These are phyloP conservation scores for Parnassius mnemosyne DNA, from an alignment of 2,888 invertebrate species.

Conservation along the genomic window DNA sequence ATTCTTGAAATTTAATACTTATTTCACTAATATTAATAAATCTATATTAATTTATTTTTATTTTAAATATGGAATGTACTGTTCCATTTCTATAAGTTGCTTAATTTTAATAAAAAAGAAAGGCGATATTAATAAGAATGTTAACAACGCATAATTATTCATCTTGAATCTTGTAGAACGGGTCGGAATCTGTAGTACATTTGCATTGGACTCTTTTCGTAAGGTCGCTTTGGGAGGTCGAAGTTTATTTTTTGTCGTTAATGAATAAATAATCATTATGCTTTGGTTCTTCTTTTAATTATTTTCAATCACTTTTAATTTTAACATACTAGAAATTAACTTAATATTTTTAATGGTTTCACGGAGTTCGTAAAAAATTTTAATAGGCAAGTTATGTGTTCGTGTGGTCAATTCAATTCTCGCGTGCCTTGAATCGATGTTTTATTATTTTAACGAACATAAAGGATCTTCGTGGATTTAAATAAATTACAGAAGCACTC, in stretches of 20 bases:
- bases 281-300: no score
- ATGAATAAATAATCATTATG: no score
- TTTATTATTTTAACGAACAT: conserved; percentile 6
- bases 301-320: no score
- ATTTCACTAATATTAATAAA: no score
- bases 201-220: conserved; percentile 22
- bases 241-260: conserved; percentile 15
- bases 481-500: conserved; percentile 12
- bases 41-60: no score
- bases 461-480: conserved; percentile 5
- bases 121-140: conserved; percentile 14
- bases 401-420: neutral
- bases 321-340: no score
- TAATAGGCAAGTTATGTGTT: no score
- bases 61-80: no score
- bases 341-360: no score
- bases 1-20: no score
- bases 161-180: conserved; percentile 24
- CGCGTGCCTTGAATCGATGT: conserved; percentile 7
- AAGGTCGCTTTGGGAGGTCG: conserved; percentile 24
- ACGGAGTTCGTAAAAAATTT: no score
- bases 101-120: conserved; percentile 14
- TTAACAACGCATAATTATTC: conserved; percentile 19
- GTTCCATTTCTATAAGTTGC: neutral
- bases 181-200: conserved; percentile 15